Percentiles rank a stretch among this genome's conserved stretches.
phyloP scores from a whole-genome alignment of 2,113 vertebrate genomes.

The Mastomys coucha region DNA sequence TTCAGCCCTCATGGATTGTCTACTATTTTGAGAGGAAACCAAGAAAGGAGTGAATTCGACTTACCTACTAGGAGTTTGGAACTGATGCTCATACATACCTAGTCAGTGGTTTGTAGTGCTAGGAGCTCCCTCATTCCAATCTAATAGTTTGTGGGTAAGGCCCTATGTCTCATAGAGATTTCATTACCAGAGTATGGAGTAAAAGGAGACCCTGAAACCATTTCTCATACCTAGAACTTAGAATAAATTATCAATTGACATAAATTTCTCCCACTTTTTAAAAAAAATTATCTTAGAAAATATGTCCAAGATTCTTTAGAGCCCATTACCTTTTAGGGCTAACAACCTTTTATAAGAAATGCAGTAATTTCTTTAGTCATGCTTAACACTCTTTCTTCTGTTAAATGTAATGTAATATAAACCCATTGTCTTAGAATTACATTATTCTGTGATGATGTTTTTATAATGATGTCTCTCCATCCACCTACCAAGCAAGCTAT shows the following conservation, averaged over 20 bases:
- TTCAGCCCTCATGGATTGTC: neutral
- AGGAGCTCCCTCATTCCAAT: neutral
- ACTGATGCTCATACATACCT: neutral
- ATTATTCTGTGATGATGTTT: neutral
- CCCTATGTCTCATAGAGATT: neutral
- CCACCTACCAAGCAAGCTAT: neutral
- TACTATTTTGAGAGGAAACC: neutral
- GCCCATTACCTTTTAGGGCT: neutral
- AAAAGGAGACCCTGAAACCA: neutral
- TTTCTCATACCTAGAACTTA: neutral
- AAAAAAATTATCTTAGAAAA: neutral
- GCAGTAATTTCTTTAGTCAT: neutral
- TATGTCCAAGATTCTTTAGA: neutral
- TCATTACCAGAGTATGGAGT: neutral
- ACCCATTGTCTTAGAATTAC: neutral
- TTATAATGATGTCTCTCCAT: neutral
- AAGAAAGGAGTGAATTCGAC: neutral
- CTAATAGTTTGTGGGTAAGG: neutral
- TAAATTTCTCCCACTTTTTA: neutral
- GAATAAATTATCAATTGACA: neutral
- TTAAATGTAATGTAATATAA: slow-evolving; percentile 34
- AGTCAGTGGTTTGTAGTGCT: neutral
- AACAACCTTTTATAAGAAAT: slow-evolving; percentile 5
- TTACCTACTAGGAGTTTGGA: neutral
- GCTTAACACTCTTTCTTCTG: slow-evolving; percentile 19